These are phyloP conservation scores for Megastigmus dorsalis DNA, from an alignment of 2,888 invertebrate genomes.

Conservation along the genomic window DNA sequence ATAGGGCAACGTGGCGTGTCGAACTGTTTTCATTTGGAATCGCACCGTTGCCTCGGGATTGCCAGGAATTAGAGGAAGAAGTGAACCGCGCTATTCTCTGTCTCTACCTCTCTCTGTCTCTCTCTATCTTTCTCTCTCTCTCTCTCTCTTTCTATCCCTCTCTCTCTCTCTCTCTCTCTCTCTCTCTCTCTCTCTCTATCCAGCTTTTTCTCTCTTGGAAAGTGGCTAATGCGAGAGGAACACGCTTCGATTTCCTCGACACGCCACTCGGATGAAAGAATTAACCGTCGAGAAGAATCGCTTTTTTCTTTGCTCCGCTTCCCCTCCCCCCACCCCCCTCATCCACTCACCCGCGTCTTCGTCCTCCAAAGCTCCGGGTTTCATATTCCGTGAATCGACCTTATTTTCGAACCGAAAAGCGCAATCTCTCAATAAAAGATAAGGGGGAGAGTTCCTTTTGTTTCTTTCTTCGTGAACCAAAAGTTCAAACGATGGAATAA, in stretches of 20 bases:
- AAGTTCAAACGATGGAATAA: too few species aligned
- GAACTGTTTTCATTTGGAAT: slow-evolving; percentile 40
- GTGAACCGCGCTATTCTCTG: background rate
- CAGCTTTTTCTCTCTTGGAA: too few species aligned
- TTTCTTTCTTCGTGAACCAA: background rate
- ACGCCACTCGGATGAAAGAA: slow-evolving; percentile 32
- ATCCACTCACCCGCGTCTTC: too few species aligned
- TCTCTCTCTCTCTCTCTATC: background rate
- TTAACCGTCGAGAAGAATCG: slow-evolving; percentile 9
- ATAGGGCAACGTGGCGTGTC: slow-evolving; percentile 28
- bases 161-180: background rate
- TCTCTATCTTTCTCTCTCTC: too few species aligned
- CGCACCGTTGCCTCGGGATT: background rate
- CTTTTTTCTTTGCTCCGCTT: slow-evolving; percentile 10
- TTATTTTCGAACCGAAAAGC: slow-evolving; percentile 17
- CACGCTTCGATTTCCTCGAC: slow-evolving; percentile 53
- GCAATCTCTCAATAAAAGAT: slow-evolving; percentile 19
- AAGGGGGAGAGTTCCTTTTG: background rate
- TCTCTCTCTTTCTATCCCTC: background rate
- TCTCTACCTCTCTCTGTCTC: background rate
- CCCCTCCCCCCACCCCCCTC: too few species aligned
- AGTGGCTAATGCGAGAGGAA: slow-evolving; percentile 55
- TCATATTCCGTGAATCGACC: slow-evolving; percentile 32
- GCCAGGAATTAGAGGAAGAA: too few species aligned
- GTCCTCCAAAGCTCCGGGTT: background rate